These are phyloP conservation scores for Hydropotes inermis DNA, from an alignment of 2,113 vertebrate species.

Conservation along the genomic window DNA sequence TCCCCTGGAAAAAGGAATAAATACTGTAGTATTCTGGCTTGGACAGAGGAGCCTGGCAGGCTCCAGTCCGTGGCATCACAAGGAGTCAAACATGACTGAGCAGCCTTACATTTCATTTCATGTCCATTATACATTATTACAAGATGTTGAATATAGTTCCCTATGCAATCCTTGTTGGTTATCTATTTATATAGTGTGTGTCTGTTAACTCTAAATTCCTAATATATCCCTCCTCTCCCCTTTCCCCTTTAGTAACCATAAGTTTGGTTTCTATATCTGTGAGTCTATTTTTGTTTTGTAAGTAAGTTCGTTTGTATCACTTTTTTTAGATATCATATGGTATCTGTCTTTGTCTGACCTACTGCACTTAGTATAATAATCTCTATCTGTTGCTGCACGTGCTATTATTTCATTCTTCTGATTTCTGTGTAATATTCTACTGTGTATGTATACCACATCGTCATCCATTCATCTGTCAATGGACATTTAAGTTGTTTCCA, in stretches of 20 bases:
- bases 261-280: not conserved
- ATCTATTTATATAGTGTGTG: not conserved
- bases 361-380: not conserved
- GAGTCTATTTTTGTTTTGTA: not conserved
- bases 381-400: not conserved
- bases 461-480: not conserved
- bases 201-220: not conserved
- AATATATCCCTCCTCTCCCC: not conserved
- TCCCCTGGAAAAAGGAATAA: not conserved
- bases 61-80: not conserved
- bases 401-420: not conserved
- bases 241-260: not conserved
- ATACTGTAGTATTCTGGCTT: not conserved
- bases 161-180: not conserved
- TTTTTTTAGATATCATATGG: not conserved
- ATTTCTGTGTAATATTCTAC: not conserved
- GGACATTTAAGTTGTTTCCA: not conserved
- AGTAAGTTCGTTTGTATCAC: not conserved
- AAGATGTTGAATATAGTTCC: not conserved
- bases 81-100: not conserved
- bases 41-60: not conserved
- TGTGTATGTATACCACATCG: not conserved
- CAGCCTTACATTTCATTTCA: not conserved
- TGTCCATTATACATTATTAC: not conserved
- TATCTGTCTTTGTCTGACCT: not conserved